phyloP scores from a whole-genome alignment of 2,797 vertebrate genomes.

The Cirrhinus molitorella region DNA sequence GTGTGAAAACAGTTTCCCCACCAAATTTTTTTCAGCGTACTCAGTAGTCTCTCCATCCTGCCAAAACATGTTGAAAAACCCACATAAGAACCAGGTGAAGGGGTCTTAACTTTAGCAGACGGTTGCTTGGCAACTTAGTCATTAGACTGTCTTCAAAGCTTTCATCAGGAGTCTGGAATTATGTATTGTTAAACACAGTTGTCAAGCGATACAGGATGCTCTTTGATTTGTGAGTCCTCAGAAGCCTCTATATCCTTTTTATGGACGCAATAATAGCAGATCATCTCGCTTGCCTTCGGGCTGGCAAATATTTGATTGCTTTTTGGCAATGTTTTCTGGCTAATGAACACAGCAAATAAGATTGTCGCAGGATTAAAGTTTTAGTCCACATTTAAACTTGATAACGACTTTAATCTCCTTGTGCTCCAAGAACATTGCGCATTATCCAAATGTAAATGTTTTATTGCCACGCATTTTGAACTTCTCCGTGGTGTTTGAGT shows the following conservation, averaged over 20 bases:
- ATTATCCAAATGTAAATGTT: conserved; percentile 32
- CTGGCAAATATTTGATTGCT: conserved; percentile 44
- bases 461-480: conserved; percentile 28
- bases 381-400: conserved; percentile 33
- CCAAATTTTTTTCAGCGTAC: background rate
- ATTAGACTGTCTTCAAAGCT: conserved; percentile 39
- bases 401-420: conserved; percentile 25
- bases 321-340: conserved; percentile 18
- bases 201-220: conserved; percentile 35
- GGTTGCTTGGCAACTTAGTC: conserved; percentile 38
- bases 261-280: conserved; percentile 26
- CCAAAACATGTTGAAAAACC: conserved; percentile 8
- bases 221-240: conserved; percentile 33
- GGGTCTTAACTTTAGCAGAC: conserved; percentile 30
- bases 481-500: conserved; percentile 9
- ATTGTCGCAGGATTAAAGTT: conserved; percentile 27
- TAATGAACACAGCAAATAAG: conserved; percentile 34
- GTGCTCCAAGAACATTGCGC: background rate
- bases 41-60: background rate
- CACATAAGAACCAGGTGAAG: conserved; percentile 20
- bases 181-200: conserved; percentile 37
- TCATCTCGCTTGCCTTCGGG: conserved; percentile 28
- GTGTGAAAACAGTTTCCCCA: background rate
- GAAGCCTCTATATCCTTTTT: conserved; percentile 19
- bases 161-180: conserved; percentile 20